phyloP scores from a whole-genome alignment of 1,140 invertebrate genomes.

The Panulirus ornatus region DNA sequence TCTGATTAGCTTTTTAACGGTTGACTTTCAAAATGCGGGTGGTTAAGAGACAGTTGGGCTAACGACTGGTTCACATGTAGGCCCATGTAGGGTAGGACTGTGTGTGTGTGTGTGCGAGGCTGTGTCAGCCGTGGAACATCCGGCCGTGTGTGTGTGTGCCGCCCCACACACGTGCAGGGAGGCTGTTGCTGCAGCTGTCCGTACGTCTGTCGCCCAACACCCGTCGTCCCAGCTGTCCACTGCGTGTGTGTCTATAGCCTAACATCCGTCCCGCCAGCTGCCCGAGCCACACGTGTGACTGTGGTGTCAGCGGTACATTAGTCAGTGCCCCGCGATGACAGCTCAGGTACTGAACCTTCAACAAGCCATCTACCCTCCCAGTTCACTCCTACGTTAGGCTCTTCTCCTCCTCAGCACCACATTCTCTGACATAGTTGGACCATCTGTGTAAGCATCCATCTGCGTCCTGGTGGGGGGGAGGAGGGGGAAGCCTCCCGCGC shows the following conservation, averaged over 20 bases:
- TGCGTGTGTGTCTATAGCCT: neutral
- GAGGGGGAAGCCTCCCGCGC: no score
- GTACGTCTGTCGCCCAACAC: conserved; percentile 13
- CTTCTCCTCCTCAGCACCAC: neutral
- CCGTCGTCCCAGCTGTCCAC: conserved; percentile 12
- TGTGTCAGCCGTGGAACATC: neutral
- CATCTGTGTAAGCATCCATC: conserved; percentile 45
- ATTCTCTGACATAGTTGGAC: conserved; percentile 27
- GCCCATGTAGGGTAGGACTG: neutral
- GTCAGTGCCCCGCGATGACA: conserved; percentile 7
- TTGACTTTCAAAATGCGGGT: neutral
- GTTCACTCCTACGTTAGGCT: conserved; percentile 1
- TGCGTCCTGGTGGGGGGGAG: neutral
- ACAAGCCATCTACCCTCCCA: neutral
- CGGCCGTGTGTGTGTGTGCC: conserved; percentile 20
- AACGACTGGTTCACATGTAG: neutral
- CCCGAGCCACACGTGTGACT: neutral
- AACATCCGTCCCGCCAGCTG: neutral
- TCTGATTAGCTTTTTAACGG: neutral
- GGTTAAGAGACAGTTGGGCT: neutral
- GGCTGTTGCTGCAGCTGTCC: neutral
- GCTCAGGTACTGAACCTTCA: neutral
- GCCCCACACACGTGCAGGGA: neutral
- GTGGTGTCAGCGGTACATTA: neutral
- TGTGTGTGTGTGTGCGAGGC: neutral